Evolutionary conservation across 2,113 vertebrate genomes (phyloP).

Genomic region (Probosciger aterrimus): DNA sequence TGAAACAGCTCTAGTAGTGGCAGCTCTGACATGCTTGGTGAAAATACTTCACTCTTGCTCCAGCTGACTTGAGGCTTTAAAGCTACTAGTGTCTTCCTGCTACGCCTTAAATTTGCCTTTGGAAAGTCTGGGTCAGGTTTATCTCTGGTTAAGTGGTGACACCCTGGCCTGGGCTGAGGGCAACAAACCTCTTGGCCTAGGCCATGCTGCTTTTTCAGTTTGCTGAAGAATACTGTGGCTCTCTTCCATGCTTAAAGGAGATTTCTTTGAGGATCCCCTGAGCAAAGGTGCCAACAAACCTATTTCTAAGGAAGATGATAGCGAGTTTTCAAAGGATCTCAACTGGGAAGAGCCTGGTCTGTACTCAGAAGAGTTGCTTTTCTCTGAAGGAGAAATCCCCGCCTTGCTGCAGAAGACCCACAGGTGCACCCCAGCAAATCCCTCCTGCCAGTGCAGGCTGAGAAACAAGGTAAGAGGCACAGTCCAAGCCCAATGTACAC

Average conservation of each 20-base stretch:
- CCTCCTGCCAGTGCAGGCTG: fast-evolving
- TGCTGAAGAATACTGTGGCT: background rate
- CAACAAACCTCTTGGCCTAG: background rate
- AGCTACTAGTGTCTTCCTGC: background rate
- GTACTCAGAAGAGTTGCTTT: background rate
- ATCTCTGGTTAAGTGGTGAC: background rate
- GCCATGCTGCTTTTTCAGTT: background rate
- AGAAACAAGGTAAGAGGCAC: background rate
- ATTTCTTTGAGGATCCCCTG: background rate
- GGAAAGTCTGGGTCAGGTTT: background rate
- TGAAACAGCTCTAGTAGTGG: background rate
- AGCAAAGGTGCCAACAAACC: background rate
- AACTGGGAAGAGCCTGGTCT: background rate
- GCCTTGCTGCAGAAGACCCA: background rate
- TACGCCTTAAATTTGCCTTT: background rate
- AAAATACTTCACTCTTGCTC: background rate
- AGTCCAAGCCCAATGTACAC: fast-evolving
- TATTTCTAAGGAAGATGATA: background rate
- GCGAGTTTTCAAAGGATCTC: background rate
- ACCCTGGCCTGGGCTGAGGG: background rate
- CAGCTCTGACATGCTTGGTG: background rate
- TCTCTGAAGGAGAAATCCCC: background rate
- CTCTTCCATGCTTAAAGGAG: background rate
- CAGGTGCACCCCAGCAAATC: background rate
- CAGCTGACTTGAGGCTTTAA: background rate